Percentiles rank a stretch among this genome's conserved stretches.
Evolutionary conservation across 2,888 invertebrate genomes (phyloP).

Genomic region (Drosophila trichaetosa): DNA sequence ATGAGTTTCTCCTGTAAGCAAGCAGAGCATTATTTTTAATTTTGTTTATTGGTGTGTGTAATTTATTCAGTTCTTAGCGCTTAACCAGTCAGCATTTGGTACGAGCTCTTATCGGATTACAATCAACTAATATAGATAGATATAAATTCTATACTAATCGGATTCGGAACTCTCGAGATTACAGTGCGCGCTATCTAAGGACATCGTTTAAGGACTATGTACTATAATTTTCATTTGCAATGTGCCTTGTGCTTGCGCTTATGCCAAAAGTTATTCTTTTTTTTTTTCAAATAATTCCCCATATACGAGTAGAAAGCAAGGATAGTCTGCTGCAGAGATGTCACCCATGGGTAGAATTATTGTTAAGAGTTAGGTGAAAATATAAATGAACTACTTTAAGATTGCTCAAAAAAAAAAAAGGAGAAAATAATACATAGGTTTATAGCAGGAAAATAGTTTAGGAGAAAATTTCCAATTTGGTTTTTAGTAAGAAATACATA

Average conservation of each 20-base stretch:
- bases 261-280: slow-evolving; percentile 7
- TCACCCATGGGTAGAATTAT: slow-evolving; percentile 3
- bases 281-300: not conserved
- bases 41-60: not conserved
- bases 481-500: slow-evolving; percentile 52
- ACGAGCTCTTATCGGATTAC: slow-evolving; percentile 26
- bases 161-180: slow-evolving; percentile 18
- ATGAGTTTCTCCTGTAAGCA: slow-evolving; percentile 91
- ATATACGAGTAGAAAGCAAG: slow-evolving; percentile 3
- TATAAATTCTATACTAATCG: slow-evolving; percentile 6
- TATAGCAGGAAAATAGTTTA: slow-evolving; percentile 15
- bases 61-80: slow-evolving; percentile 32
- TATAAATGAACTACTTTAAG: slow-evolving; percentile 11
- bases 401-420: not conserved
- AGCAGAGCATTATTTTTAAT: slow-evolving; percentile 10
- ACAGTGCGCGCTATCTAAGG: slow-evolving; percentile 39
- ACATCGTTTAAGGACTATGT: slow-evolving; percentile 42
- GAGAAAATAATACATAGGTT: slow-evolving; percentile 7
- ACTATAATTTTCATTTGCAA: slow-evolving; percentile 49
- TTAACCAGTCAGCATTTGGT: slow-evolving; percentile 84
- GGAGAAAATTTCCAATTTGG: slow-evolving; percentile 8
- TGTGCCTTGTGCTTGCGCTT: slow-evolving; percentile 65
- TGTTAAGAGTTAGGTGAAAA: slow-evolving; percentile 19
- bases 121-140: not conserved
- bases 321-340: slow-evolving; percentile 23